These are phyloP conservation scores for Drosophila kanapiae DNA, from an alignment of 1,140 invertebrate genomes.

Conservation along the genomic window DNA sequence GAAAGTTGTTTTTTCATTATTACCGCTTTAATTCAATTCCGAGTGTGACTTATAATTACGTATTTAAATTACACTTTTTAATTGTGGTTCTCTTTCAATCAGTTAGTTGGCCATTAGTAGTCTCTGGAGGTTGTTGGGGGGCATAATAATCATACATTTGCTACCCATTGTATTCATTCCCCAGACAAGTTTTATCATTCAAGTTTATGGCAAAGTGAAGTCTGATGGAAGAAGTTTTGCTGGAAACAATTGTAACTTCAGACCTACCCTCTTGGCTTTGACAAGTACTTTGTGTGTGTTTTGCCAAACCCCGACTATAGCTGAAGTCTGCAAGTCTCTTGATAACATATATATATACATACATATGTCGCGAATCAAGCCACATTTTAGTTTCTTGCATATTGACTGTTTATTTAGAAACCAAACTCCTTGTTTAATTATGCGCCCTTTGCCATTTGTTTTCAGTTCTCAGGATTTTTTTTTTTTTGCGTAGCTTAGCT, in stretches of 20 bases:
- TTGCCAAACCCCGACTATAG: slow-evolving; percentile 4
- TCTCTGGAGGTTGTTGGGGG: background rate
- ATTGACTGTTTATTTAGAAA: slow-evolving; percentile 1
- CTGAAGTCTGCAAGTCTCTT: slow-evolving; percentile 14
- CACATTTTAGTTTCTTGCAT: background rate
- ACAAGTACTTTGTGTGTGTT: slow-evolving; percentile 19
- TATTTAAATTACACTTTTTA: slow-evolving; percentile 14
- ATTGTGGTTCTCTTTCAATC: slow-evolving; percentile 6
- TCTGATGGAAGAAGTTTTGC: slow-evolving; percentile 20
- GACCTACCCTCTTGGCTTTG: background rate
- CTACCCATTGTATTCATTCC: background rate
- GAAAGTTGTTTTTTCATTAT: slow-evolving; percentile 1
- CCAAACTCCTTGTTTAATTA: slow-evolving; percentile 1
- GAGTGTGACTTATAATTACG: slow-evolving; percentile 7
- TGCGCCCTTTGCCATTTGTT: background rate
- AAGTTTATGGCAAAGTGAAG: slow-evolving; percentile 22
- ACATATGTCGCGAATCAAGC: slow-evolving; percentile 13
- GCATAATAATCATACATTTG: slow-evolving; percentile 11
- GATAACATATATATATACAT: background rate
- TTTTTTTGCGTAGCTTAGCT: background rate
- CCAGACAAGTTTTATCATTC: slow-evolving; percentile 22
- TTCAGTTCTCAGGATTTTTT: background rate
- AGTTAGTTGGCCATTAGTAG: background rate
- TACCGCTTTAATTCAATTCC: slow-evolving; percentile 3
- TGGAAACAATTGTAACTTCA: slow-evolving; percentile 14